These are phyloP conservation scores for Ormyrus thymus DNA, from an alignment of 2,888 invertebrate genomes.

Conservation along the genomic window DNA sequence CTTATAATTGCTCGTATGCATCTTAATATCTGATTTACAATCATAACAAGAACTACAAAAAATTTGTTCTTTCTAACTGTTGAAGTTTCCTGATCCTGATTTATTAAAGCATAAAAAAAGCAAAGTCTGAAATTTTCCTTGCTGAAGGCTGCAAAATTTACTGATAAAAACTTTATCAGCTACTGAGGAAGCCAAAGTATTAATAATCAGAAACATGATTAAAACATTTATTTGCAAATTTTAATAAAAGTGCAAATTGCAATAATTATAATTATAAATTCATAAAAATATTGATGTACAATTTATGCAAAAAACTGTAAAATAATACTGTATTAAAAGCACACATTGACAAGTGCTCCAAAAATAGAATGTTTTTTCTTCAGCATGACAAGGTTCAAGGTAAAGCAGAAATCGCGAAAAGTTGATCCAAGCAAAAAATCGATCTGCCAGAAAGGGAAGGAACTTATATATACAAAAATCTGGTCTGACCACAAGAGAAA, in stretches of 20 bases:
- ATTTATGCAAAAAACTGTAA: background rate
- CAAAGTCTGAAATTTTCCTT: too few species aligned
- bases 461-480: background rate
- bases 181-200: too few species aligned
- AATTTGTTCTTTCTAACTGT: background rate
- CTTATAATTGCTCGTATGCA: too few species aligned
- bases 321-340: background rate
- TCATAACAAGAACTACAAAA: background rate
- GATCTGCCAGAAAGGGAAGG: background rate
- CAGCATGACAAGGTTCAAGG: slow-evolving; percentile 39
- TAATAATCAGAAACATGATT: too few species aligned
- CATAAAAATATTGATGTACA: background rate
- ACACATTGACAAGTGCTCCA: background rate
- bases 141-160: too few species aligned
- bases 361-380: slow-evolving; percentile 35
- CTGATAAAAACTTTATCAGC: too few species aligned
- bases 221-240: background rate
- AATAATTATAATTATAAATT: background rate
- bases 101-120: too few species aligned
- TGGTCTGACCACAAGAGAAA: too few species aligned
- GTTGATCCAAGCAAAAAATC: background rate
- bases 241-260: slow-evolving; percentile 2
- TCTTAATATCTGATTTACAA: too few species aligned
- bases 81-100: background rate
- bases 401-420: slow-evolving; percentile 2